A percentile compares a stretch with the other conserved stretches of the same genome.
These are phyloP conservation scores for Actenoides lindsayi DNA, from an alignment of 2,113 vertebrate species.

Conservation along the genomic window DNA sequence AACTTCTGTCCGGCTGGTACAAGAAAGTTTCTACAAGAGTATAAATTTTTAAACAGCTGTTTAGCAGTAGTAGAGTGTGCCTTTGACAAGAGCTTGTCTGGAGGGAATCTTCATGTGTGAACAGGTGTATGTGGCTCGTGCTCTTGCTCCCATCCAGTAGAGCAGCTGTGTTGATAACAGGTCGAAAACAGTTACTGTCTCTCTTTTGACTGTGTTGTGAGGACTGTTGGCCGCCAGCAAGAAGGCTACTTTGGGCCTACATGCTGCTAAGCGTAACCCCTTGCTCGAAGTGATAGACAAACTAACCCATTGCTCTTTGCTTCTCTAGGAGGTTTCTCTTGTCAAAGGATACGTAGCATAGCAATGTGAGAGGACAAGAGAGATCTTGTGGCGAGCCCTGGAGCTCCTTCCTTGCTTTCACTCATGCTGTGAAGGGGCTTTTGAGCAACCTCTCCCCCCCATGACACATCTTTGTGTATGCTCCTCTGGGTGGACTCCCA, in stretches of 20 bases:
- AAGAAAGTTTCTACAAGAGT: not conserved
- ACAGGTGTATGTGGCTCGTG: no score
- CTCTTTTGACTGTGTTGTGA: not conserved
- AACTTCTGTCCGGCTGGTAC: not conserved
- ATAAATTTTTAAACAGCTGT: not conserved
- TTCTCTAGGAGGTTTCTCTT: not conserved
- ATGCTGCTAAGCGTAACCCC: not conserved
- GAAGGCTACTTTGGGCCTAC: not conserved
- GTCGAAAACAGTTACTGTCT: not conserved
- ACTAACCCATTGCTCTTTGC: not conserved
- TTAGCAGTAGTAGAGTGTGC: not conserved
- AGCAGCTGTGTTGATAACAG: not conserved
- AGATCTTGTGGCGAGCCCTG: not conserved
- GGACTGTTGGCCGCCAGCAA: not conserved
- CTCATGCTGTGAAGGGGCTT: not conserved
- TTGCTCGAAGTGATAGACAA: not conserved
- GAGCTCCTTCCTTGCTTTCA: not conserved
- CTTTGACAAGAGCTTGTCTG: not conserved
- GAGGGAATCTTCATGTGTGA: not conserved
- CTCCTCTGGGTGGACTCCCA: not conserved
- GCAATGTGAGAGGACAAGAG: not conserved
- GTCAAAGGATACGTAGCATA: not conserved
- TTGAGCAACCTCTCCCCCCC: not conserved
- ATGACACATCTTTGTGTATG: not conserved
- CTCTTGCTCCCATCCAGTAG: not conserved